Evolutionary conservation across 2,113 vertebrate genomes (phyloP).

Genomic region (Madoqua kirkii): DNA sequence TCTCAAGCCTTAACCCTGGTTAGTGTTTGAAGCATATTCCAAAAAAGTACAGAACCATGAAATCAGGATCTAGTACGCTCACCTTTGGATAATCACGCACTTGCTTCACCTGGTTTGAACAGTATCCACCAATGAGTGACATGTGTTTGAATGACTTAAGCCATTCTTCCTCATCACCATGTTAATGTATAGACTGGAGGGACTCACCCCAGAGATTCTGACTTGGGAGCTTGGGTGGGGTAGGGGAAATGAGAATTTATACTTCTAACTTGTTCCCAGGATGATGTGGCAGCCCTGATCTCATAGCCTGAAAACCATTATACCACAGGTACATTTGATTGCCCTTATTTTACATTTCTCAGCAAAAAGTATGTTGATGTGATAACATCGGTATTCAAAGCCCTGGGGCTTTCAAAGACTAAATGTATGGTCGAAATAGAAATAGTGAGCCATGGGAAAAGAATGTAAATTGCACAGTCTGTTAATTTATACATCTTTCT

Average conservation of each 20-base stretch:
- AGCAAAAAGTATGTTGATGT: not conserved
- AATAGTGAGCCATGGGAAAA: not conserved
- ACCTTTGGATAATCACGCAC: not conserved
- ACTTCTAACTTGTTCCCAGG: not conserved
- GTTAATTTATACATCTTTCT: constrained; percentile 3
- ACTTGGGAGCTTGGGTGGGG: not conserved
- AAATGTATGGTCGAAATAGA: not conserved
- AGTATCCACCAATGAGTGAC: not conserved
- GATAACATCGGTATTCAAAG: not conserved
- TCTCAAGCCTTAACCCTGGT: not conserved
- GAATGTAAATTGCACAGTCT: not conserved
- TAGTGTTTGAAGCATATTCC: not conserved
- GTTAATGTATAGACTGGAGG: not conserved
- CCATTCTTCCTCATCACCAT: not conserved
- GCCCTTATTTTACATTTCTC: not conserved
- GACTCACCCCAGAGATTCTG: not conserved
- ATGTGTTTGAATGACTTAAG: not conserved
- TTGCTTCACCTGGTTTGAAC: not conserved
- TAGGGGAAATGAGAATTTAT: not conserved
- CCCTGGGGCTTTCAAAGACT: not conserved
- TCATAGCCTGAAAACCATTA: not conserved
- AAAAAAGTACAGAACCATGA: not conserved
- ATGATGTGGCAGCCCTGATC: not conserved
- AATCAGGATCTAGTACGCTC: not conserved
- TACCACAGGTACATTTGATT: not conserved